phyloP scores from a whole-genome alignment of 2,113 vertebrate species.

The Opisthocomus hoazin region DNA sequence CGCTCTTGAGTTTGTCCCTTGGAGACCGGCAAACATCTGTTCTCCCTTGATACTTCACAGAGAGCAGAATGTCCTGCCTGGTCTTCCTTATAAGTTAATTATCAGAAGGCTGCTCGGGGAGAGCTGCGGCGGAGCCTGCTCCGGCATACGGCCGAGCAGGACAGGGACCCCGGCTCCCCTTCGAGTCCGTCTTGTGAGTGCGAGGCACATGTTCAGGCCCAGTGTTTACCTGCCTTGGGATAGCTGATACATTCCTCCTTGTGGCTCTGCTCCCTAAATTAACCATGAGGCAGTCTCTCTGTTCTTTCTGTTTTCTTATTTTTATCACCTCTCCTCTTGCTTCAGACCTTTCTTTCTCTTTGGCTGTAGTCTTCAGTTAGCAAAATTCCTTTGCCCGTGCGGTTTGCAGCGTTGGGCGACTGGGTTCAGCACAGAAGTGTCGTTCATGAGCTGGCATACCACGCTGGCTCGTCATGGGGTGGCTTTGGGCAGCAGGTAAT shows the following conservation, averaged over 20 bases:
- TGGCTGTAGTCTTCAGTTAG: not conserved
- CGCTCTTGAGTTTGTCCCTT: not conserved
- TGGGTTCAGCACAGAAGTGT: not conserved
- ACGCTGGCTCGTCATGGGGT: not conserved
- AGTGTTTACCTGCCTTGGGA: not conserved
- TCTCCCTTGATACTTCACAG: not conserved
- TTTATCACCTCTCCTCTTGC: not conserved
- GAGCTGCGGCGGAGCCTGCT: not conserved
- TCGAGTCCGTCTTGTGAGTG: no score
- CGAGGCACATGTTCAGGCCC: not conserved
- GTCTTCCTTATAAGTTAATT: constrained; percentile 25
- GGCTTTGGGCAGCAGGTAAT: not conserved
- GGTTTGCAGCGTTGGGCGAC: not conserved
- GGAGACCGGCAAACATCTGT: constrained; percentile 21
- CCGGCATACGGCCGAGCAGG: not conserved
- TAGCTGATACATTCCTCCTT: not conserved
- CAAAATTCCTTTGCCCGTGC: not conserved
- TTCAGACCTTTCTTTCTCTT: not conserved
- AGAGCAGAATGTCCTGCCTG: constrained; percentile 17
- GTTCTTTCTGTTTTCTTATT: not conserved
- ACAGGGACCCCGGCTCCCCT: not conserved
- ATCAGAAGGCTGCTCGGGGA: not conserved
- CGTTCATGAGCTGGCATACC: not conserved
- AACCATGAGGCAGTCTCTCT: not conserved
- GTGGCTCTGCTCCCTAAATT: not conserved